Evolutionary conservation across 2,113 vertebrate genomes (phyloP).

Genomic region (Tamias sibiricus): DNA sequence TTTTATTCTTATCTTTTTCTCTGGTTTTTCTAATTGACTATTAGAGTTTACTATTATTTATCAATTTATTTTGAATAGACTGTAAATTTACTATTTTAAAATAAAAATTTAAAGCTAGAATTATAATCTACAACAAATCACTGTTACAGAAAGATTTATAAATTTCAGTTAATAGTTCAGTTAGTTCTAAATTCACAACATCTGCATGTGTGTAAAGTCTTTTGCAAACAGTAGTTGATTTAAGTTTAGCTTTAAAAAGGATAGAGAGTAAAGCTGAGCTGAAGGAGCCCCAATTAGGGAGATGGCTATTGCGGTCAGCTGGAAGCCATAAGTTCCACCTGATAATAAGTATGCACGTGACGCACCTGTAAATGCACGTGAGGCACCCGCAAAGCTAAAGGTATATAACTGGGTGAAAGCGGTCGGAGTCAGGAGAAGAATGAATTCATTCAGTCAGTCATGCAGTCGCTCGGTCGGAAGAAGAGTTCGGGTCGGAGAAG

Average conservation of each 20-base stretch:
- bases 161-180: conserved; percentile 33
- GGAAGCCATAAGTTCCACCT: no score
- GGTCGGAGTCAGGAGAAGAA: no score
- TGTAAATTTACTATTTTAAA: conserved; percentile 40
- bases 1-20: neutral
- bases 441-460: no score
- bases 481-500: no score
- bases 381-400: no score
- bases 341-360: no score
- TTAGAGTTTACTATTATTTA: neutral
- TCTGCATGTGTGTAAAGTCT: conserved; percentile 39
- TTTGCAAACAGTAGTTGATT: neutral
- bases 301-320: no score
- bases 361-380: no score
- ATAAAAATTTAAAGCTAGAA: conserved; percentile 13
- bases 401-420: no score
- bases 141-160: conserved; percentile 23
- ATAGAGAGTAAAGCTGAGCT: neutral
- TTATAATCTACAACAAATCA: neutral
- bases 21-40: conserved; percentile 46
- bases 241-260: conserved; percentile 40
- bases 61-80: neutral
- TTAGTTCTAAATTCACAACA: conserved; percentile 39
- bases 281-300: no score
- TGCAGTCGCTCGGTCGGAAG: no score